Evolutionary conservation across 1,140 invertebrate species (phyloP).

Genomic region (Drosophila erecta): DNA sequence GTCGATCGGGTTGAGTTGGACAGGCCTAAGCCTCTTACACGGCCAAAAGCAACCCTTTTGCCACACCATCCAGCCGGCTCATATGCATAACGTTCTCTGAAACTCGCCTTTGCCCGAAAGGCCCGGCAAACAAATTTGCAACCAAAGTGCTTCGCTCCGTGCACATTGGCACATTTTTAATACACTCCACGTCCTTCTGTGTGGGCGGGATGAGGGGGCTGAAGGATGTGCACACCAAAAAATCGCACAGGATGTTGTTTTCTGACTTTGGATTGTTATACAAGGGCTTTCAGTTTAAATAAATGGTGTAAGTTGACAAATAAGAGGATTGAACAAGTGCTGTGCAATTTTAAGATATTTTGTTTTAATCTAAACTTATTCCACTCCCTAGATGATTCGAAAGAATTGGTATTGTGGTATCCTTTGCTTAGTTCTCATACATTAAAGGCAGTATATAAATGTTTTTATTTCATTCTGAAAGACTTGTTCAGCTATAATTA

Average conservation of each 20-base stretch:
- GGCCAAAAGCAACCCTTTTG: constrained; percentile 3
- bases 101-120: constrained; percentile 33
- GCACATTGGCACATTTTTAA: constrained; percentile 53
- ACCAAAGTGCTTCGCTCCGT: constrained; percentile 47
- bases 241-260: background rate
- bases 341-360: too few species aligned
- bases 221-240: background rate
- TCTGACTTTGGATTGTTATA: background rate
- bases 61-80: constrained; percentile 10
- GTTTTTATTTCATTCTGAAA: too few species aligned
- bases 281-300: too few species aligned
- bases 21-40: constrained; percentile 27
- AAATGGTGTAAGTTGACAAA: too few species aligned
- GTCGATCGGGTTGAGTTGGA: constrained; percentile 37
- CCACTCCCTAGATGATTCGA: too few species aligned
- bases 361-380: too few species aligned
- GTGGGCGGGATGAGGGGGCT: constrained; percentile 10
- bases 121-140: constrained; percentile 49
- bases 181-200: constrained; percentile 31
- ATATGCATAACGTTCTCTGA: constrained; percentile 51
- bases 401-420: too few species aligned
- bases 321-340: too few species aligned
- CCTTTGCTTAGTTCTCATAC: too few species aligned
- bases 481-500: background rate
- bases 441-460: background rate